These are phyloP conservation scores for Malurus leucopterus DNA, from an alignment of 2,797 vertebrate species.

Conservation along the genomic window DNA sequence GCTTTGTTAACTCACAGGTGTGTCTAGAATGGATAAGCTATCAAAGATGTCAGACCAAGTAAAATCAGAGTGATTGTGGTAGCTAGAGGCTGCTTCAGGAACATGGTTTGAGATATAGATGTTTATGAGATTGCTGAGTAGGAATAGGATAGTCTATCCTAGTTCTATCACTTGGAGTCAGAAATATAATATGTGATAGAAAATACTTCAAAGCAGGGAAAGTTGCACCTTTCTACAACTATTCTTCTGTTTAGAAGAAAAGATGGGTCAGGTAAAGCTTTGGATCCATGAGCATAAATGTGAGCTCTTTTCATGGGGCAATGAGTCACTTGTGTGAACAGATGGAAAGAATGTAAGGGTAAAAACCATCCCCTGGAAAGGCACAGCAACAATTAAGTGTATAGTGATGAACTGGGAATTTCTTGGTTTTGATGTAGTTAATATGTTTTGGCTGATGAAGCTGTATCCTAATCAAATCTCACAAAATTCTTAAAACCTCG, in stretches of 20 bases:
- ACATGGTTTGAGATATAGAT: neutral
- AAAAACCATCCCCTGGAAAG: neutral
- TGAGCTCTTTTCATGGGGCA: neutral
- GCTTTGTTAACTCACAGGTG: neutral
- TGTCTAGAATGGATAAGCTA: neutral
- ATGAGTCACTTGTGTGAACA: neutral
- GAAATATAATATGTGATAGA: neutral
- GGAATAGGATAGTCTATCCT: neutral
- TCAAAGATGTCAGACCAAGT: neutral
- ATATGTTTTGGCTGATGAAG: neutral
- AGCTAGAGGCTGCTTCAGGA: neutral
- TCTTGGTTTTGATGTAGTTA: neutral
- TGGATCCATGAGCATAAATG: neutral
- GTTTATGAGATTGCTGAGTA: neutral
- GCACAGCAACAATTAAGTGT: neutral
- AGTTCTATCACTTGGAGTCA: no score
- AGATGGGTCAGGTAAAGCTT: neutral
- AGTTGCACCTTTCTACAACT: neutral
- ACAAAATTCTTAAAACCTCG: neutral
- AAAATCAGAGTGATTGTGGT: neutral
- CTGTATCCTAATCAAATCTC: neutral
- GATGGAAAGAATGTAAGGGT: neutral
- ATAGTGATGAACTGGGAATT: neutral
- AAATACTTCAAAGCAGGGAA: neutral
- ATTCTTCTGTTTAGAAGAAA: neutral